Evolutionary conservation across 2,797 vertebrate species (phyloP).

Genomic region (Balearica regulorum): DNA sequence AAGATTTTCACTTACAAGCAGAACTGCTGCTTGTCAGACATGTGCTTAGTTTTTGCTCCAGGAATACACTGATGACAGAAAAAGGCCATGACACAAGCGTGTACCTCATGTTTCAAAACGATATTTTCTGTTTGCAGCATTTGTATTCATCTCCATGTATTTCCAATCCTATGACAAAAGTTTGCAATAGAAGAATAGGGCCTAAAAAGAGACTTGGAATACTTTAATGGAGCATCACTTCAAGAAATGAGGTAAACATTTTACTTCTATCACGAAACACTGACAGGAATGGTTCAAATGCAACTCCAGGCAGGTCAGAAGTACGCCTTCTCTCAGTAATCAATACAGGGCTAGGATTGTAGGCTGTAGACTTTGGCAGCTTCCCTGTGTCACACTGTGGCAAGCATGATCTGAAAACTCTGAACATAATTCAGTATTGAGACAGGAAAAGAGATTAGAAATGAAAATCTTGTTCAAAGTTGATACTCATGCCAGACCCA

Average conservation of each 20-base stretch:
- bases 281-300: background rate
- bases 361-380: constrained; percentile 5
- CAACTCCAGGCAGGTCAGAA: background rate
- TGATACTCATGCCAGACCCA: constrained; percentile 56
- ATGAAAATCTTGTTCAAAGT: constrained; percentile 53
- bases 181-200: background rate
- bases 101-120: background rate
- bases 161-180: background rate
- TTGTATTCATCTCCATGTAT: background rate
- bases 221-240: background rate
- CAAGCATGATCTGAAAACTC: constrained; percentile 27
- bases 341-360: background rate
- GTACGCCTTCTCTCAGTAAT: background rate
- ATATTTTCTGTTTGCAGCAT: background rate
- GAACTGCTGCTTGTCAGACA: background rate
- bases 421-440: constrained; percentile 21
- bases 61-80: background rate
- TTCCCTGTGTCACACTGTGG: background rate
- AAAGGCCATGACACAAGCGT: background rate
- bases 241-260: background rate
- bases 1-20: background rate
- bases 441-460: constrained; percentile 54
- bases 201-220: background rate
- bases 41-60: background rate
- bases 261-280: background rate